Percentiles rank a stretch among this genome's conserved stretches.
Evolutionary conservation across 2,797 vertebrate species (phyloP).

Genomic region (Tiaroga cobitis): DNA sequence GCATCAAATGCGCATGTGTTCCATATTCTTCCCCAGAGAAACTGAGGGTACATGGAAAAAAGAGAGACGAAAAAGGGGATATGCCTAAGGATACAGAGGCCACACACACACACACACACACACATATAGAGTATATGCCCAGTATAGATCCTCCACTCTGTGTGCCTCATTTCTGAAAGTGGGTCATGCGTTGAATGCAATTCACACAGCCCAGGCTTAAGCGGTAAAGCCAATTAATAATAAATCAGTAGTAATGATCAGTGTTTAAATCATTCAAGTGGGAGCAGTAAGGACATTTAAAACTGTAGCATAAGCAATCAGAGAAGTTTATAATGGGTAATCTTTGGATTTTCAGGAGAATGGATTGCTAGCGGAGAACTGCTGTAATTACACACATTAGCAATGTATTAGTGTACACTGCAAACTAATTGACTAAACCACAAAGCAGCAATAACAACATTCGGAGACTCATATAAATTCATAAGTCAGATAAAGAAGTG

Average conservation of each 20-base stretch:
- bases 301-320: background rate
- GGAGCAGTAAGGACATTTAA: background rate
- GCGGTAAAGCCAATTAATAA: conserved; percentile 31
- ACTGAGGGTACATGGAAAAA: background rate
- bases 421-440: conserved; percentile 19
- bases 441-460: conserved; percentile 2
- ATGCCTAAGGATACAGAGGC: conserved; percentile 37
- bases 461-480: conserved; percentile 19
- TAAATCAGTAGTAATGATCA: conserved; percentile 39
- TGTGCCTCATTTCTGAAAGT: conserved; percentile 64
- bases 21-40: conserved; percentile 28
- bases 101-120: background rate
- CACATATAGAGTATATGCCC: background rate
- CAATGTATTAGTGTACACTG: background rate
- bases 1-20: background rate
- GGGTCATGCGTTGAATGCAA: conserved; percentile 61
- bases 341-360: background rate
- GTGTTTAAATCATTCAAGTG: conserved; percentile 36
- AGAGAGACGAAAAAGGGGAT: conserved; percentile 9
- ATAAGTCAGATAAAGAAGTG: background rate
- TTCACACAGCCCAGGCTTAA: conserved; percentile 34
- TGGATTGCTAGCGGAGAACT: background rate
- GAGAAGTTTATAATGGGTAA: background rate
- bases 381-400: conserved; percentile 18
- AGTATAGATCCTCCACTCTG: conserved; percentile 49